Evolutionary conservation across 2,113 vertebrate genomes (phyloP).

Genomic region (Tylochromis polylepis): DNA sequence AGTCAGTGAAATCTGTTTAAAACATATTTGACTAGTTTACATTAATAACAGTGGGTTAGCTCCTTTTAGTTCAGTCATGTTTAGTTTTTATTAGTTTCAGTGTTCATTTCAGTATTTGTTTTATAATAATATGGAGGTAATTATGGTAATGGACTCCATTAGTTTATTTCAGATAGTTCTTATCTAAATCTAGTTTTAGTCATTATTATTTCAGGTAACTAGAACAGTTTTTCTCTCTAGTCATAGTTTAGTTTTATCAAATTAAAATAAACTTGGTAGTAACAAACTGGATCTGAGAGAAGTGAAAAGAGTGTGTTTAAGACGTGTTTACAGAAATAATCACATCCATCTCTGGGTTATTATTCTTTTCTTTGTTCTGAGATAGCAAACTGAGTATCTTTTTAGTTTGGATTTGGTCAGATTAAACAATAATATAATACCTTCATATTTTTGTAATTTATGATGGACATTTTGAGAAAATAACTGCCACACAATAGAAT

Average conservation of each 20-base stretch:
- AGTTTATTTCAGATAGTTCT: not conserved
- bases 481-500: not conserved
- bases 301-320: not conserved
- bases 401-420: not conserved
- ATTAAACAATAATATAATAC: not conserved
- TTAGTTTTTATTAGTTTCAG: not conserved
- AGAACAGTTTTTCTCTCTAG: not conserved
- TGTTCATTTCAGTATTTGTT: not conserved
- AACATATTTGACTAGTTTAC: not conserved
- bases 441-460: not conserved
- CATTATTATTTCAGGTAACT: not conserved
- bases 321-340: not conserved
- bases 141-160: not conserved
- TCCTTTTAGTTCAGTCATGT: not conserved
- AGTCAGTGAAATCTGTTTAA: accelerated
- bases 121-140: not conserved
- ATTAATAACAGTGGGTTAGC: not conserved
- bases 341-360: not conserved
- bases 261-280: not conserved
- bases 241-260: not conserved
- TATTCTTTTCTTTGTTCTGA: not conserved
- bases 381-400: accelerated
- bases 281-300: not conserved
- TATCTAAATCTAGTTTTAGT: not conserved
- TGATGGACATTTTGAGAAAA: not conserved